phyloP scores from a whole-genome alignment of 2,888 invertebrate genomes.

The Tuta absoluta region DNA sequence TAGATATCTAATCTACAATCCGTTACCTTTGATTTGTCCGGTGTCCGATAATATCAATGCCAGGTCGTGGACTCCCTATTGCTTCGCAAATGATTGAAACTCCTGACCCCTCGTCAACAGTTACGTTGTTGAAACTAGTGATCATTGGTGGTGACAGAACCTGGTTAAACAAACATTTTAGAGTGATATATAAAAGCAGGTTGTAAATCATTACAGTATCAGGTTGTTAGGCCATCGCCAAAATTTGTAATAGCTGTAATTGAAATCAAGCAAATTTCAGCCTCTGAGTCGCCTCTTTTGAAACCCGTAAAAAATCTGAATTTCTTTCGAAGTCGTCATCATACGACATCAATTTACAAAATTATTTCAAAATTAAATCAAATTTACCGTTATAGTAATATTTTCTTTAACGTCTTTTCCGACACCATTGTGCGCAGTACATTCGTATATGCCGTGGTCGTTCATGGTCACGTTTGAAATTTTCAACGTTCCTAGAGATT shows the following conservation, averaged over 20 bases:
- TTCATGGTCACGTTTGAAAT: slow-evolving; percentile 49
- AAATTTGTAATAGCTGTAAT: no score
- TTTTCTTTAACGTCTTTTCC: slow-evolving; percentile 44
- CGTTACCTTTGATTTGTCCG: not conserved
- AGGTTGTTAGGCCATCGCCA: no score
- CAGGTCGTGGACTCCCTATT: slow-evolving; percentile 57
- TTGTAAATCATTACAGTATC: no score
- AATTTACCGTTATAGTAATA: slow-evolving; percentile 59
- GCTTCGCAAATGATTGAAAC: slow-evolving; percentile 57
- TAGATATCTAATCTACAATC: no score
- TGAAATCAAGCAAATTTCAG: no score
- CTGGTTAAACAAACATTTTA: slow-evolving; percentile 43
- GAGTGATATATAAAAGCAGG: not conserved
- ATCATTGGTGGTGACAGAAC: slow-evolving; percentile 59
- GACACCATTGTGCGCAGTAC: slow-evolving; percentile 56
- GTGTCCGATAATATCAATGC: slow-evolving; percentile 36
- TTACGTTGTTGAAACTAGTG: slow-evolving; percentile 51
- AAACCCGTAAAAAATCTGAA: no score
- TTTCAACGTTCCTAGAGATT: slow-evolving; percentile 50
- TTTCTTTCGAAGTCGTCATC: no score
- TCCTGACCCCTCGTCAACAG: slow-evolving; percentile 51
- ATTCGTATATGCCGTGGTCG: slow-evolving; percentile 64
- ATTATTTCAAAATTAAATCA: no score
- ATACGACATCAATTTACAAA: no score
- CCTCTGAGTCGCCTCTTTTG: no score